These are phyloP conservation scores for Macroteleia sp. DNA, from an alignment of 2,888 invertebrate genomes.

Conservation along the genomic window DNA sequence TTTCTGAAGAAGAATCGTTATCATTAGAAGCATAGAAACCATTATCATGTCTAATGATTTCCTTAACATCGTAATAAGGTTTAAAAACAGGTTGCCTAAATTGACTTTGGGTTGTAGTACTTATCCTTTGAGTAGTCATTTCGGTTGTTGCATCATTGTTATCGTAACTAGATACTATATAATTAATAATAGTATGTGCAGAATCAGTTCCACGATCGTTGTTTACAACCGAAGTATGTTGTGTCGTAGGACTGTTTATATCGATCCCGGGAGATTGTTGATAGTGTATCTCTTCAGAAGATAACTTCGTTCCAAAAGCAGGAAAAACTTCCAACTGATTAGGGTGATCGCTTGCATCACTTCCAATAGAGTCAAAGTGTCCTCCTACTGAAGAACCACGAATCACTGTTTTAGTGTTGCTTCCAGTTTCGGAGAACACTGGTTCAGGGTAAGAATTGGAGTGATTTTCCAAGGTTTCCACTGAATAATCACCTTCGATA, in stretches of 20 bases:
- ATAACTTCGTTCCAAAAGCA: constrained; percentile 89
- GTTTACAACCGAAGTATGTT: constrained; percentile 5
- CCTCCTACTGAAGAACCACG: constrained; percentile 20
- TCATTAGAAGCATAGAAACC: constrained; percentile 21
- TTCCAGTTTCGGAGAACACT: constrained; percentile 46
- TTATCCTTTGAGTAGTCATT: constrained; percentile 19
- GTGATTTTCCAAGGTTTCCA: constrained; percentile 62
- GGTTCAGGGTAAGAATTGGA: constrained; percentile 50
- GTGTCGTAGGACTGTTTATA: constrained; percentile 78
- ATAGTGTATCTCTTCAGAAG: constrained; percentile 88
- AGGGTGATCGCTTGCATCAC: constrained; percentile 23
- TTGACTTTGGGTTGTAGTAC: constrained; percentile 2
- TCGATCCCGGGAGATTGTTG: constrained; percentile 89
- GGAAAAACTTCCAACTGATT: constrained; percentile 86
- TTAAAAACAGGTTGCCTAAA: constrained; percentile 30
- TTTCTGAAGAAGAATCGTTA: constrained; percentile 38
- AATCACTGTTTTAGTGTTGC: constrained; percentile 34
- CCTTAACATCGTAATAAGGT: constrained; percentile 26
- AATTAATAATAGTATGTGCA: constrained; percentile 60
- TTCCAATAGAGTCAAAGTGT: background rate
- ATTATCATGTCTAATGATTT: constrained; percentile 47
- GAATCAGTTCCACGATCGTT: constrained; percentile 31
- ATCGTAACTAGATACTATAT: constrained; percentile 65
- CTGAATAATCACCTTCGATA: constrained; percentile 40
- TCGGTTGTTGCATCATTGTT: constrained; percentile 24